Evolutionary conservation across 2,113 vertebrate genomes (phyloP), one percentile per base, ranked within the genome.

Genomic region (Heterocephalus glaber): DNA sequence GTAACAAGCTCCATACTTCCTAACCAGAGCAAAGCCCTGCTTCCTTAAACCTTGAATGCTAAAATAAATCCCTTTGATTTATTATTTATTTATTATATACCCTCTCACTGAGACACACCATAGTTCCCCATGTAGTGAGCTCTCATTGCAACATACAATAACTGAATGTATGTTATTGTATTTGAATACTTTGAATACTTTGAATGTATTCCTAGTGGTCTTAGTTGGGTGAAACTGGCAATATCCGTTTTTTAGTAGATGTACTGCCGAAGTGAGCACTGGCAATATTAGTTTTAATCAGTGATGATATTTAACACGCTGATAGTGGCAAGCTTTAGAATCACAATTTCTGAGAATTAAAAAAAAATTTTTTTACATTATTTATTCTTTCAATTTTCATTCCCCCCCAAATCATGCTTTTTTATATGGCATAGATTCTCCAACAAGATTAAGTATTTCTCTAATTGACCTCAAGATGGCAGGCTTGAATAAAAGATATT

Each of bases 401-500:
- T 66, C 16, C 60, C 8, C 63, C 16, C 52, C 4, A 24, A 54
- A 38, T 58, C 26, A 20, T 52, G 17, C 9, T 93, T 88, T 92
- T 85, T 95, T 47, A 33, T 26, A 30, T 24, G 44, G n/a, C 54
- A 66, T 47, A 38, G 13, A 38, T 81, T 86, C 30, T 79, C n/a
- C 11, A 54, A 86, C 79, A 70, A 6, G 22, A 28, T 8, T 11
- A 74, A 82, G 54, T 94, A 74, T 80, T 97, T 96, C 84, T 96
- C 58, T n/a, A 60, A 44, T 1, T 0, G n/a, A 24, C 97, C 98
- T 97, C 97, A 97, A 98, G 98, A 97, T 98, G 98, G 98, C 98
- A 98, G 95, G 52, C 96, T 97, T 98, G 90, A 76, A 97, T 95
- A 80, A 97, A 97, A 92, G 92, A 98, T 97, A 72, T 16, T 26